Evolutionary conservation across 2,797 vertebrate genomes (phyloP).

Genomic region (Champsocephalus esox): DNA sequence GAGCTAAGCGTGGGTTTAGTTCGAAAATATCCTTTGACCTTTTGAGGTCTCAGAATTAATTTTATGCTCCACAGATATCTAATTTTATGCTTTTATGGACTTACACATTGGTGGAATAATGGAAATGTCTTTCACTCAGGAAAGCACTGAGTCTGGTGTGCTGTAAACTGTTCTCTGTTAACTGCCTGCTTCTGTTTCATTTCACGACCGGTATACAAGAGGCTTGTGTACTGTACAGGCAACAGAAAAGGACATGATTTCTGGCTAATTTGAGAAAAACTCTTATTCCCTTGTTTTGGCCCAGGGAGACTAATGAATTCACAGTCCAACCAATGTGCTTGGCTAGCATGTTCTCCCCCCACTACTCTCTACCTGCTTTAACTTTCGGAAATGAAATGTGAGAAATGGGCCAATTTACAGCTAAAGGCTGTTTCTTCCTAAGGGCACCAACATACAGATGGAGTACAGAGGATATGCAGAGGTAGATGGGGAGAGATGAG

Average conservation of each 20-base stretch:
- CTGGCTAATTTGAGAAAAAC: slow-evolving; percentile 38
- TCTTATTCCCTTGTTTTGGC: slow-evolving; percentile 47
- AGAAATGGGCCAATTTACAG: slow-evolving; percentile 83
- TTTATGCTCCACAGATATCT: slow-evolving; percentile 82
- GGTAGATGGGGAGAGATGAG: slow-evolving; percentile 66
- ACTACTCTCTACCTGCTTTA: slow-evolving; percentile 64
- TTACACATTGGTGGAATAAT: slow-evolving; percentile 79
- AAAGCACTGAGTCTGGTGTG: slow-evolving; percentile 54
- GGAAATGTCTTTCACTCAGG: slow-evolving; percentile 71
- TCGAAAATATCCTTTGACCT: slow-evolving; percentile 84
- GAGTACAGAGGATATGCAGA: slow-evolving; percentile 69
- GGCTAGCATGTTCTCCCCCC: slow-evolving; percentile 58
- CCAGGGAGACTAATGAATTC: slow-evolving; percentile 70
- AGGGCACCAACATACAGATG: slow-evolving; percentile 68
- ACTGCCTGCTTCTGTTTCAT: slow-evolving; percentile 55
- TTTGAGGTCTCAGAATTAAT: slow-evolving; percentile 82
- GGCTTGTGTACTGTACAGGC: slow-evolving; percentile 44
- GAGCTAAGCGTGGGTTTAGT: slow-evolving; percentile 80
- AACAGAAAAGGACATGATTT: slow-evolving; percentile 34
- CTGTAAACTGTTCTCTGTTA: slow-evolving; percentile 51
- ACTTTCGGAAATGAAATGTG: slow-evolving; percentile 76
- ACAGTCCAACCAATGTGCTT: slow-evolving; percentile 63
- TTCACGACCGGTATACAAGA: slow-evolving; percentile 40
- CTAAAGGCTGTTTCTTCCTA: slow-evolving; percentile 78
- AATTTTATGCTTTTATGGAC: slow-evolving; percentile 83